phyloP scores from a whole-genome alignment of 2,113 vertebrate species.

The Actinemys pallida region DNA sequence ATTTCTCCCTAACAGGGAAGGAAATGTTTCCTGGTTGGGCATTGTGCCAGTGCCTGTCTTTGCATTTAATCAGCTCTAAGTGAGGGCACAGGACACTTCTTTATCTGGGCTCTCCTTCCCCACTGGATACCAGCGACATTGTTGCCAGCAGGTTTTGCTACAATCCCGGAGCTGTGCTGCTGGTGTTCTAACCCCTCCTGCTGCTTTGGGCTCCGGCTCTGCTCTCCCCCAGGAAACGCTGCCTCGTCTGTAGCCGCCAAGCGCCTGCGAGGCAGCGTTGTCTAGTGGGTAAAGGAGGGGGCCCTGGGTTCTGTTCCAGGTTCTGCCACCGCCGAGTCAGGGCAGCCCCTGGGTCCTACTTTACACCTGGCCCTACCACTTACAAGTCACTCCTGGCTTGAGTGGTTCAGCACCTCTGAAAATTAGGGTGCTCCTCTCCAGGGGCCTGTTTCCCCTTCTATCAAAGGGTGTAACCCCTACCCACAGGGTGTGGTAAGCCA shows the following conservation, averaged over 20 bases:
- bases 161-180: neutral
- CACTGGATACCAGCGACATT: neutral
- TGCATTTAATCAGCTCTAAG: neutral
- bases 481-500: neutral
- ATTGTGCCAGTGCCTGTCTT: neutral
- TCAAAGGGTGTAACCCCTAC: neutral
- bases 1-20: neutral
- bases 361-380: neutral
- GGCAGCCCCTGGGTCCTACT: neutral
- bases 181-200: neutral
- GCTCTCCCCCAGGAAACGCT: no score
- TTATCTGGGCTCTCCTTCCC: neutral
- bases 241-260: neutral
- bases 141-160: neutral
- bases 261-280: neutral
- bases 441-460: neutral
- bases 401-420: neutral
- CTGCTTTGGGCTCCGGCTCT: neutral
- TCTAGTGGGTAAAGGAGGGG: neutral
- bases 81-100: neutral
- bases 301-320: neutral
- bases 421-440: neutral
- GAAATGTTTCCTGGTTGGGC: neutral
- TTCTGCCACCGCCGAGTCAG: neutral
- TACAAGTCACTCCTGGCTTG: neutral